Conservation (phyloP, 2,888 invertebrate genomes). For the Dicycla oo region DNA sequence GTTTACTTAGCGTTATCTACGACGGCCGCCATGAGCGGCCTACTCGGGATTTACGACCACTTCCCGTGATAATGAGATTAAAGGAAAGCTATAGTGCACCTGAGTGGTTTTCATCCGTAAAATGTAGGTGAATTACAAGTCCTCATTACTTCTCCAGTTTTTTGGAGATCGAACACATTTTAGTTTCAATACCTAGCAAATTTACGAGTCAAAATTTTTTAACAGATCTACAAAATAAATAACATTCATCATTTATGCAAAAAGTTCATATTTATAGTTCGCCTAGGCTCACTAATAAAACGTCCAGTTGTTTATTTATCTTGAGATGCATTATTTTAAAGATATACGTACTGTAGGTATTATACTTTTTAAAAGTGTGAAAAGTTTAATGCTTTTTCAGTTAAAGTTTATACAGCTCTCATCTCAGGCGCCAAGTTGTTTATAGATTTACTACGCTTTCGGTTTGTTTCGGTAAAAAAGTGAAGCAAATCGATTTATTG, state of each 20-base stretch:
- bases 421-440: neutral
- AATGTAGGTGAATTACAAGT: neutral
- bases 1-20: constrained; percentile 51
- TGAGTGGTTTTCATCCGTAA: neutral
- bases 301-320: neutral
- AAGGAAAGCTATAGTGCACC: neutral
- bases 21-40: constrained; percentile 14
- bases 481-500: constrained; percentile 16
- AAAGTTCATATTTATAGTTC: neutral
- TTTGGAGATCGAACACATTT: no score
- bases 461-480: neutral
- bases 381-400: no score
- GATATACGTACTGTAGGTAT: neutral
- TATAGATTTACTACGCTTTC: constrained; percentile 27
- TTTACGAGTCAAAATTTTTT: no score
- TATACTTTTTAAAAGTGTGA: neutral
- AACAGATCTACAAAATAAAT: no score
- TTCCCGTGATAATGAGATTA: constrained; percentile 33
- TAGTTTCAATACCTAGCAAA: no score
- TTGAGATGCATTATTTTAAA: neutral
- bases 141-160: no score
- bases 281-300: neutral
- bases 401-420: neutral
- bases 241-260: no score
- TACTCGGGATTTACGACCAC: constrained; percentile 29